These are phyloP conservation scores for Heliocidaris erythrogramma DNA, from an alignment of 35 echinoderm and acorn worm genomes.

Conservation along the genomic window DNA sequence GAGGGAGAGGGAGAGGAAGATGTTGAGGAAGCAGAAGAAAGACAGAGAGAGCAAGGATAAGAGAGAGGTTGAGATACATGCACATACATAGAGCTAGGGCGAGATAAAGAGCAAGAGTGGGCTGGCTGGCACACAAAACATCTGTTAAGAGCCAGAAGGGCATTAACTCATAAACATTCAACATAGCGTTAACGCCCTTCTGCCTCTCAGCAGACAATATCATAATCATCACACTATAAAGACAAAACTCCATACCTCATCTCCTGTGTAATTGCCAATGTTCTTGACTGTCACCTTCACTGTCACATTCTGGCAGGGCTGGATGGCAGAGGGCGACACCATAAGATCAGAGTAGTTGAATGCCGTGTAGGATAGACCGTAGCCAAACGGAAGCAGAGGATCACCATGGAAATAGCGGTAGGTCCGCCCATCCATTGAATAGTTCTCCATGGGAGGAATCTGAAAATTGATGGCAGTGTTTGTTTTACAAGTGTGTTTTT, in stretches of 20 bases:
- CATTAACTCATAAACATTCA: no score
- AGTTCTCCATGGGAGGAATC: slow-evolving; percentile 70
- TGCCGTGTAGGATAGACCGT: slow-evolving; percentile 66
- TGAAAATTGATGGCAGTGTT: neutral
- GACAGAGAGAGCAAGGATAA: neutral
- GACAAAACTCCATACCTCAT: slow-evolving; percentile 62
- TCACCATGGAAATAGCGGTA: slow-evolving; percentile 67
- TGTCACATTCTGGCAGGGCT: slow-evolving; percentile 65
- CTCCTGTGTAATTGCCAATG: slow-evolving; percentile 53
- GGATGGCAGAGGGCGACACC: slow-evolving; percentile 17
- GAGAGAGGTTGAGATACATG: neutral
- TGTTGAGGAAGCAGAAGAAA: neutral
- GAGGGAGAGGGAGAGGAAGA: no score
- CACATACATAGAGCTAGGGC: no score
- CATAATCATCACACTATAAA: no score
- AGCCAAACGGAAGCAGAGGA: slow-evolving; percentile 71
- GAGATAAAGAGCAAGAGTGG: no score
- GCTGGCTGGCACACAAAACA: no score
- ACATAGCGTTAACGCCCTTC: no score
- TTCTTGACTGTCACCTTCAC: slow-evolving; percentile 62
- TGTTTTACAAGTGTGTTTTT: no score
- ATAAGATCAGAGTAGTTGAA: slow-evolving; percentile 59
- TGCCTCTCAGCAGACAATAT: no score
- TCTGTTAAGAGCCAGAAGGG: no score
- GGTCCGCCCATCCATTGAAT: slow-evolving; percentile 62